A percentile compares a stretch with the other conserved stretches of the same genome.
Conservation (phyloP, 2,888 invertebrate genomes). For the Dione juno region DNA sequence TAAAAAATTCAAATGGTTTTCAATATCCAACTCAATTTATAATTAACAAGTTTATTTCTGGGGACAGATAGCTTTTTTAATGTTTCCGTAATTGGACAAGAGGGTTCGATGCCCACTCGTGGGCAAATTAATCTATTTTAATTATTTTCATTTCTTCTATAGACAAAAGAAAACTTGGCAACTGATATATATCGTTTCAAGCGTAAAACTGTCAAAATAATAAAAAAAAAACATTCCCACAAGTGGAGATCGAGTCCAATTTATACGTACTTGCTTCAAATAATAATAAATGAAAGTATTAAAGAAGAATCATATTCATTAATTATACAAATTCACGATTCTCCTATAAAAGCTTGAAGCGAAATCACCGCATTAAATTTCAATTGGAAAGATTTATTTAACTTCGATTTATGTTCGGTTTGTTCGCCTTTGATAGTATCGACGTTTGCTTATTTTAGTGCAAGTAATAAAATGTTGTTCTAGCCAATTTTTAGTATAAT, state of each 20-base stretch:
- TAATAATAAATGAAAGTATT: no score
- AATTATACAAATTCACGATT: constrained; percentile 5
- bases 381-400: constrained; percentile 42
- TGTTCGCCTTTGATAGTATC: constrained; percentile 32
- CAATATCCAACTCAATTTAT: neutral
- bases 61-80: neutral
- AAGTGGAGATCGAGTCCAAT: no score
- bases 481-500: neutral
- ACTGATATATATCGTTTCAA: no score
- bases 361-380: constrained; percentile 33
- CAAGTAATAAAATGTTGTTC: constrained; percentile 2
- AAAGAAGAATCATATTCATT: constrained; percentile 1
- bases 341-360: constrained; percentile 13
- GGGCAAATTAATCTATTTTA: no score
- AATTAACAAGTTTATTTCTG: constrained; percentile 1
- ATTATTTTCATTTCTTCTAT: no score
- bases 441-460: constrained; percentile 26
- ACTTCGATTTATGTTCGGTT: constrained; percentile 38
- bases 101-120: no score
- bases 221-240: no score
- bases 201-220: no score
- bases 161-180: no score
- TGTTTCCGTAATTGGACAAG: no score
- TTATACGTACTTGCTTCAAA: no score
- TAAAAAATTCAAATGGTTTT: constrained; percentile 7